A percentile compares a stretch with the other conserved stretches of the same genome.
phyloP scores from a whole-genome alignment of 64 coral and sea anemone genomes.

The Actinia equina region DNA sequence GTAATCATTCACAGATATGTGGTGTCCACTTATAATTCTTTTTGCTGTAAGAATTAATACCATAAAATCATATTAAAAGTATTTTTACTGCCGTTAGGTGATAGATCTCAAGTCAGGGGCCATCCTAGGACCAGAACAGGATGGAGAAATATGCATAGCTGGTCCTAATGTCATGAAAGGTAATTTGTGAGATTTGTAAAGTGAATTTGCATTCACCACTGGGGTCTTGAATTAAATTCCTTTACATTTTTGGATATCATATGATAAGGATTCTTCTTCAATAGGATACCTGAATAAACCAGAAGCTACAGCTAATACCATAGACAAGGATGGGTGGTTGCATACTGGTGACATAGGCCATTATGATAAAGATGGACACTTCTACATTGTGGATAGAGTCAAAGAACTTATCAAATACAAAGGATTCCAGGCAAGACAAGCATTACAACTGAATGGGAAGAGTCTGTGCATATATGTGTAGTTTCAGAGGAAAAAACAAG shows the following conservation, averaged over 20 bases:
- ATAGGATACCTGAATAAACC: constrained; percentile 65
- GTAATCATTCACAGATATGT: no score
- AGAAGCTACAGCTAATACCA: constrained; percentile 50
- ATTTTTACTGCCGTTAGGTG: constrained; percentile 4
- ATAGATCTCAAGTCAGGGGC: constrained; percentile 42
- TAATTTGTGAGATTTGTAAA: neutral
- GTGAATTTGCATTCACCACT: no score
- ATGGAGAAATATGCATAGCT: constrained; percentile 62
- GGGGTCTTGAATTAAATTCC: no score
- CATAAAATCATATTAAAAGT: neutral
- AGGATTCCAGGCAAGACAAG: constrained; percentile 1
- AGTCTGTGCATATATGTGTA: no score
- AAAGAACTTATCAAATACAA: constrained; percentile 80
- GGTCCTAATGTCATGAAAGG: constrained; percentile 75
- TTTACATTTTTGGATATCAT: no score
- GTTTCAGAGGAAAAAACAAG: no score
- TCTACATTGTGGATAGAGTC: constrained; percentile 65
- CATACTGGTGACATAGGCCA: constrained; percentile 69
- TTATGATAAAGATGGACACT: constrained; percentile 61
- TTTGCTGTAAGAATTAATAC: neutral
- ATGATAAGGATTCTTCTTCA: neutral
- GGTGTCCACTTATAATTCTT: no score
- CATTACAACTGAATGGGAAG: neutral
- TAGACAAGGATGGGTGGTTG: constrained; percentile 64
- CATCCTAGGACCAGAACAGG: constrained; percentile 31